Evolutionary conservation across 2,113 vertebrate genomes (phyloP), one percentile per base, ranked within the genome.

Genomic region (Ictalurus furcatus): DNA sequence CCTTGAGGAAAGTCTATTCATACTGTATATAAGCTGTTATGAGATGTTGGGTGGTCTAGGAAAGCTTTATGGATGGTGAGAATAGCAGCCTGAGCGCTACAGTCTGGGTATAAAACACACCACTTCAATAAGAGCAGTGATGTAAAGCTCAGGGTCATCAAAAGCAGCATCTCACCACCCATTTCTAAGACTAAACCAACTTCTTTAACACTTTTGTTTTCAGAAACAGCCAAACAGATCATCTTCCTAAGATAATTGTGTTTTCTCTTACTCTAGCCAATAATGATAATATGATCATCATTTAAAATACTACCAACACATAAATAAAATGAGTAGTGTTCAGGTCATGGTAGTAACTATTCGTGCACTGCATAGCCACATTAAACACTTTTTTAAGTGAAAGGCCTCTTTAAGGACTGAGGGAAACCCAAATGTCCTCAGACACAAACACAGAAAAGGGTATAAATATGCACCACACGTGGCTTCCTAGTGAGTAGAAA

Each of bases 51-150:
- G 63, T 28, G 63, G 2, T 65, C 11, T 11, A 28, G 7, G 63
- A 65, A 11, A 65, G 63, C 63, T 65, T 3, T 65, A 11, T 65
- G 63, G 63, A 11, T 65, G 23, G 11, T 7, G 25, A 9, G 21
- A 61, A 61, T 8, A 7, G 63, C 61, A 63, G 61, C 23, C 25
- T 65, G 61, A 65, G 61, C 0, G 2, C 14, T n/a, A 12, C 4
- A 67, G 28, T 65, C 63, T 28, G 8, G 25, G 25, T 28, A 65
- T 81, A 63, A 85, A 85, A 88, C 65, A 69, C 37, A 81, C 90
- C 85, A 89, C 90, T 85, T 89, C 63, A 91, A 85, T 63, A 19
- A 59, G 13, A 71, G 25, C 69, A 56, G 63, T 28, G 73, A 84
- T 17, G 65, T 81, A 37, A 34, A 73, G 25, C 30, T n/a, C 52